Conservation (phyloP, 2,797 vertebrate species). For the Catamblyrhynchus diadema region DNA sequence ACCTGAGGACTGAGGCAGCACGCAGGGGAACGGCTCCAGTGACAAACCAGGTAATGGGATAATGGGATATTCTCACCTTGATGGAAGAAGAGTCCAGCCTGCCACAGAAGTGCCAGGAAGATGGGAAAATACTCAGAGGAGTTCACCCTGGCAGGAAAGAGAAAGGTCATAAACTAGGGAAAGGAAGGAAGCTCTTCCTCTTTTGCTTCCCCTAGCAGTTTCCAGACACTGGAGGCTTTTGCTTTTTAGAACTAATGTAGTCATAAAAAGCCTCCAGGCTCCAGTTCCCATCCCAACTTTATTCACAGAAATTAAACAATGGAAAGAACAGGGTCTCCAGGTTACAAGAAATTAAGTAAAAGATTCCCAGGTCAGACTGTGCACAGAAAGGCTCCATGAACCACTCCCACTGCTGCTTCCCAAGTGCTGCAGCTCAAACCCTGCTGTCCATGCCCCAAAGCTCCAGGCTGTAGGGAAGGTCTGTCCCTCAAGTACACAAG, state of each 20-base stretch:
- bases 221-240: background rate
- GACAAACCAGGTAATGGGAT: background rate
- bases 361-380: background rate
- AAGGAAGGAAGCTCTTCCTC: background rate
- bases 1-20: background rate
- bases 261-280: background rate
- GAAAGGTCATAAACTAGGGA: background rate
- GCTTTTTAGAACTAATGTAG: background rate
- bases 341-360: background rate
- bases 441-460: background rate
- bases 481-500: background rate
- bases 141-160: slow-evolving; percentile 79
- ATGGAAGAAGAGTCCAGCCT: slow-evolving; percentile 86
- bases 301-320: background rate
- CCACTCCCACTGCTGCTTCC: background rate
- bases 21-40: background rate
- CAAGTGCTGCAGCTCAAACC: background rate
- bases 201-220: background rate
- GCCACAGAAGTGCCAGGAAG: slow-evolving; percentile 86
- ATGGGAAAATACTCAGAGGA: slow-evolving; percentile 91
- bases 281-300: background rate
- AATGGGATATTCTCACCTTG: slow-evolving; percentile 74
- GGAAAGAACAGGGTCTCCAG: background rate
- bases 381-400: background rate
- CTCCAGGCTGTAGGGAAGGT: fast-evolving